Evolutionary conservation across 2,797 vertebrate species (phyloP).

Genomic region (Hemibagrus guttatus): DNA sequence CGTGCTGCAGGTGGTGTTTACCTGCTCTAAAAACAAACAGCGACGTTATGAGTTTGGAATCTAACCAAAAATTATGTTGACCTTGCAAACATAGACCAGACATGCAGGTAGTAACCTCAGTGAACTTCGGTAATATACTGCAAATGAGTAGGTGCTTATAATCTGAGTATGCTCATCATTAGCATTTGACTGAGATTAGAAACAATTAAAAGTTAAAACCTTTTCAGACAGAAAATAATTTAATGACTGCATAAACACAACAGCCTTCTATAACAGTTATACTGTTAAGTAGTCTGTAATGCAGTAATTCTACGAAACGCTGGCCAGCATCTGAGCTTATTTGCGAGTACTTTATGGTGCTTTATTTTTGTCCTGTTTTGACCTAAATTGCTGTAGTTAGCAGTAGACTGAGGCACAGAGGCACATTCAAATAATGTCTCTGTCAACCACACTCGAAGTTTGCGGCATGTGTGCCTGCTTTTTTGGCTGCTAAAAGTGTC

Average conservation of each 20-base stretch:
- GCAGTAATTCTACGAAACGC: neutral
- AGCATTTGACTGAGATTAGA: neutral
- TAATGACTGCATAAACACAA: neutral
- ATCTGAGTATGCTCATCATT: neutral
- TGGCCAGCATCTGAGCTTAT: neutral
- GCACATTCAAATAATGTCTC: slow-evolving; percentile 6
- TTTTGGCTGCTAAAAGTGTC: slow-evolving; percentile 24
- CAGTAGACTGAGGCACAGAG: slow-evolving; percentile 15
- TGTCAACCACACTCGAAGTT: slow-evolving; percentile 4
- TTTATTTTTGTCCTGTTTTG: slow-evolving; percentile 28
- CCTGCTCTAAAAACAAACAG: slow-evolving; percentile 47
- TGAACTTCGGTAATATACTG: neutral
- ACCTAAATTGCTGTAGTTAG: slow-evolving; percentile 24
- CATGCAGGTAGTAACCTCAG: slow-evolving; percentile 4
- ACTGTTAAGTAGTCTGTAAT: neutral
- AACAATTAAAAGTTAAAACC: neutral
- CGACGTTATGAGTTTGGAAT: slow-evolving; percentile 7
- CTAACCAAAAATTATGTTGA: slow-evolving; percentile 16
- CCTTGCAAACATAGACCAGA: slow-evolving; percentile 13
- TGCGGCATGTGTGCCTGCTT: slow-evolving; percentile 2
- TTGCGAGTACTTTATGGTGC: neutral
- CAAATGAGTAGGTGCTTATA: neutral
- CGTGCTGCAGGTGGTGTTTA: slow-evolving; percentile 39
- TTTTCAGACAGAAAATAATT: neutral
- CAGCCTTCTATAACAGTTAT: neutral